Base-by-base conservation (phyloP, 2,888 invertebrate species). In the Autographa pulchrina region DNA sequence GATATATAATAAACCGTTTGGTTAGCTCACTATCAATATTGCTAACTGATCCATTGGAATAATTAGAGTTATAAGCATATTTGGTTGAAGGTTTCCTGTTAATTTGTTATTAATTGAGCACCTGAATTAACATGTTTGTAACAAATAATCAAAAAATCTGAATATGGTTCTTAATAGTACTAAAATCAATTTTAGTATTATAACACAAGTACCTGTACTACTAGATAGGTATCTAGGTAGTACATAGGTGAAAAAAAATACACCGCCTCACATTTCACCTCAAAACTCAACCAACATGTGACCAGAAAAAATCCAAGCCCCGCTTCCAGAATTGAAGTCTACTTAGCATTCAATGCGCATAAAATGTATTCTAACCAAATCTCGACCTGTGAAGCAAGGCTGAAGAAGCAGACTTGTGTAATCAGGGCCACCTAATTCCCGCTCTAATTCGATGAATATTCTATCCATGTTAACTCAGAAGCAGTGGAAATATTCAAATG, bases 401-500 rank as follows among this genome's bases (percentile, higher is more conserved):
- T 56, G 80, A 78, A 79, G 72, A 72, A 69, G 67, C 58, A 78
- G 48, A n/a, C 48, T 48, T 48, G n/a, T n/a, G 48, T 72, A 79
- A 67, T 69, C 66, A 67, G 52, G 16, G 52, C 9, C 65, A 78
- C 65, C 62, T 70, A 64, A 68, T 72, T 65, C 58, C 58, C 67
- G 41, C 25, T 74, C 38, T 68, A 65, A 74, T 74, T 16, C 52
- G 32, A 66, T 72, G 62, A 74, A 78, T 82, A 81, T 81, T 82
- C 76, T 52, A 61, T 3, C 62, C 76, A 58, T 68, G 71, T 69
- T 67, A 25, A 65, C 67, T 75, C 58, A 73, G 64, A 58, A 61
- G 62, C 67, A 74, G 66, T 41, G 70, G 66, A 80, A 77, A 81
- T 84, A 85, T 85, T 85, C 78, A 78, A 83, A 85, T 80, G 75